Conservation (phyloP, 1,140 invertebrate species). For the Pseudomyrmex dendroicus region DNA sequence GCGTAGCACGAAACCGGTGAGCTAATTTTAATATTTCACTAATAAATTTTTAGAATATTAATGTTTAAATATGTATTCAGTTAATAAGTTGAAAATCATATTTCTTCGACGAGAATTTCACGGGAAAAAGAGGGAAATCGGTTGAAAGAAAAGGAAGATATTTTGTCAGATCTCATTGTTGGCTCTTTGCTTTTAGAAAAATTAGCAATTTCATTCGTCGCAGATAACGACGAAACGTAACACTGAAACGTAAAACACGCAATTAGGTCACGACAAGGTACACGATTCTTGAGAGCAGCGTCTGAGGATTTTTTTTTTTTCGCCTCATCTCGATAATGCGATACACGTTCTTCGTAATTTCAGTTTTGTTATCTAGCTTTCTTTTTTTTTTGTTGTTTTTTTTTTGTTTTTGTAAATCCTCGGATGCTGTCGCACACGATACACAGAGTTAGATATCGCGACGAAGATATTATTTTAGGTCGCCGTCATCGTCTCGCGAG, state of each 20-base stretch:
- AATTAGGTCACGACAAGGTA: constrained; percentile 72
- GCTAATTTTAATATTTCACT: no score
- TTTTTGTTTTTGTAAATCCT: constrained; percentile 32
- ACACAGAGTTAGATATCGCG: constrained; percentile 65
- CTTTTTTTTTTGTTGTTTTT: constrained; percentile 12
- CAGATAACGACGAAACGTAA: constrained; percentile 50
- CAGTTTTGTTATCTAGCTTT: constrained; percentile 8
- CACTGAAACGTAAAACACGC: constrained; percentile 79
- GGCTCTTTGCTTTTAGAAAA: constrained; percentile 48
- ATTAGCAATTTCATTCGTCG: constrained; percentile 49
- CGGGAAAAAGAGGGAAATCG: neutral
- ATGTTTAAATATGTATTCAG: no score
- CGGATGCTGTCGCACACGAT: constrained; percentile 54
- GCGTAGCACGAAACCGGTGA: no score
- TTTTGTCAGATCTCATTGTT: constrained; percentile 20
- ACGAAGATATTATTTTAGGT: constrained; percentile 43
- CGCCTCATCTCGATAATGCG: neutral
- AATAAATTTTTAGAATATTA: no score
- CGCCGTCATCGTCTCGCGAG: constrained; percentile 50
- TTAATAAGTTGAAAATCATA: neutral
- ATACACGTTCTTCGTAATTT: constrained; percentile 16
- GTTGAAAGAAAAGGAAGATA: neutral
- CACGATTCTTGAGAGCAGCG: constrained; percentile 45
- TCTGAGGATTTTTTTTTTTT: constrained; percentile 43
- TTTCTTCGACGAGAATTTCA: neutral